phyloP scores from a whole-genome alignment of 2,888 invertebrate species.

The Perdita meconis region DNA sequence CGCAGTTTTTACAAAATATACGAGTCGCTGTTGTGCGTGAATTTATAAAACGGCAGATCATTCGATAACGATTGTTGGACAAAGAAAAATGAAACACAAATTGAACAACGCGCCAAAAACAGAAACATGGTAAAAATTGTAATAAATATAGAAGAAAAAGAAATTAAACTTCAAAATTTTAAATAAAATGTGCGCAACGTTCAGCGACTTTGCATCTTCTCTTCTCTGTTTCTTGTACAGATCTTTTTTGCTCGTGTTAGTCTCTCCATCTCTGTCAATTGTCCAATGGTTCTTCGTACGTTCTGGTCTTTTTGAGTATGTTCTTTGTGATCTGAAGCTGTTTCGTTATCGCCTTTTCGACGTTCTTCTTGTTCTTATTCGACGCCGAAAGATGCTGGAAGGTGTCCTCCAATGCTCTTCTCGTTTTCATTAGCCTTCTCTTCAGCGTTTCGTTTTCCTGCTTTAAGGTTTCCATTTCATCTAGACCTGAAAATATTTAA shows the following conservation, averaged over 20 bases:
- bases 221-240: neutral
- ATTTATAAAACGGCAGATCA: slow-evolving; percentile 33
- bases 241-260: neutral
- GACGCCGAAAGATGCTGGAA: slow-evolving; percentile 90
- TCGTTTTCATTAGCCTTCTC: slow-evolving; percentile 89
- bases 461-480: slow-evolving; percentile 85
- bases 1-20: slow-evolving; percentile 48
- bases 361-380: slow-evolving; percentile 92
- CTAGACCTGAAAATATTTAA: slow-evolving; percentile 74
- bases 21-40: slow-evolving; percentile 9
- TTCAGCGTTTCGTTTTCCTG: slow-evolving; percentile 90
- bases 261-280: slow-evolving; percentile 59
- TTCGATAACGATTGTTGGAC: slow-evolving; percentile 3
- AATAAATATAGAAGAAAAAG: slow-evolving; percentile 43
- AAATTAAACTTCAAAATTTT: slow-evolving; percentile 19
- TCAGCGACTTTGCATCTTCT: slow-evolving; percentile 25
- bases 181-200: slow-evolving; percentile 38
- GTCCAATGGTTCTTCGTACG: slow-evolving; percentile 80
- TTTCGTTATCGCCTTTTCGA: slow-evolving; percentile 90
- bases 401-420: slow-evolving; percentile 91
- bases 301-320: slow-evolving; percentile 82
- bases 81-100: slow-evolving; percentile 6
- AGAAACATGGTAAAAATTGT: slow-evolving; percentile 12
- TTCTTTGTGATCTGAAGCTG: slow-evolving; percentile 81
- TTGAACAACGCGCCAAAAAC: slow-evolving; percentile 8